These are phyloP conservation scores for Sinocyclocheilus anophthalmus DNA, from an alignment of 2,113 vertebrate species.

Conservation along the genomic window DNA sequence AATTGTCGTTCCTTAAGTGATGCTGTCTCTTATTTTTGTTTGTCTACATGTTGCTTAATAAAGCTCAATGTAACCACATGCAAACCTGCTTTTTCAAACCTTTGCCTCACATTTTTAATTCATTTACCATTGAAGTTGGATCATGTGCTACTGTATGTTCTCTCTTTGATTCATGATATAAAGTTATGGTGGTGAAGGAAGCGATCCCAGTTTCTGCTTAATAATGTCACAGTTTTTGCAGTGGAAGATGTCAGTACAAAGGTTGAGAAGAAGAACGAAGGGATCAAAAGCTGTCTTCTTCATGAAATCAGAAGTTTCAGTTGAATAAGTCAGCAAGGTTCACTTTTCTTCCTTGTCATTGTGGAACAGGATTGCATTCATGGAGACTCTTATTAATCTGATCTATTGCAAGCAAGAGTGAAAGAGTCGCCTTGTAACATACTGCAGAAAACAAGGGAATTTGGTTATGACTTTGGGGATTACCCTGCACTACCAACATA, in stretches of 20 bases:
- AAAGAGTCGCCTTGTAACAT: not conserved
- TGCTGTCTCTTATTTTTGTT: not conserved
- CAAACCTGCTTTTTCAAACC: not conserved
- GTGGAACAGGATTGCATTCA: not conserved
- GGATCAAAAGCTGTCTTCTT: conserved; percentile 19
- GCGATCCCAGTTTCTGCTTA: not conserved
- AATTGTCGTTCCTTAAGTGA: not conserved
- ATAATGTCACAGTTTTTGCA: not conserved
- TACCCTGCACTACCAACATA: not conserved
- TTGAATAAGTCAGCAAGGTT: not conserved
- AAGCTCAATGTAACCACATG: not conserved
- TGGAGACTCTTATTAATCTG: not conserved
- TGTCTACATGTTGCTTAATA: not conserved
- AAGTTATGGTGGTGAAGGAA: not conserved
- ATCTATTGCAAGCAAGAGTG: not conserved
- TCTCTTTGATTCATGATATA: not conserved
- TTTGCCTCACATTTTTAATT: not conserved
- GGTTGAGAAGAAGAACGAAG: conserved; percentile 14
- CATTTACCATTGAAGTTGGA: not conserved
- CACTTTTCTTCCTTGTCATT: not conserved
- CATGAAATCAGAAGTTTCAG: conserved; percentile 6
- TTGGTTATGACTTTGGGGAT: not conserved
- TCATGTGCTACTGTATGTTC: not conserved
- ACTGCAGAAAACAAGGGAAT: not conserved
- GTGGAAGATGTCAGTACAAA: conserved; percentile 2